Percentiles rank a stretch among this genome's conserved stretches.
Conservation (phyloP, 2,797 vertebrate species). For the Gastrophryne carolinensis region DNA sequence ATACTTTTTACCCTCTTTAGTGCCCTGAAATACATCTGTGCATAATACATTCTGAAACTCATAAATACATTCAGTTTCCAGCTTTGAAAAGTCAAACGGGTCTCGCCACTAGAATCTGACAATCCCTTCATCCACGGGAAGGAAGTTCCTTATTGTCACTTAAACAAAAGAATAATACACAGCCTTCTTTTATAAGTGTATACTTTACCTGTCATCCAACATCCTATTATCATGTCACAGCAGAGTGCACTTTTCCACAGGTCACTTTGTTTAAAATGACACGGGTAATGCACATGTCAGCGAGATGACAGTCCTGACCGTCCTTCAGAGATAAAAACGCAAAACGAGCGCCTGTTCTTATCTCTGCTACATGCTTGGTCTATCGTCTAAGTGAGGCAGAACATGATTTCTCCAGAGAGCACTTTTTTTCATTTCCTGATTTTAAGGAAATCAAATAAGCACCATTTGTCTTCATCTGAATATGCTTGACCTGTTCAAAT, state of each 20-base stretch:
- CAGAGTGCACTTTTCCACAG: conserved; percentile 77
- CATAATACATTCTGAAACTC: conserved; percentile 10
- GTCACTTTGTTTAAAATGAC: conserved; percentile 91
- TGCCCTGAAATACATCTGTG: conserved; percentile 15
- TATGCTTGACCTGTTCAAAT: conserved; percentile 93
- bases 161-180: conserved; percentile 73
- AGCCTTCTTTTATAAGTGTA: conserved; percentile 68
- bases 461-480: conserved; percentile 94
- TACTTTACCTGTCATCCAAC: conserved; percentile 82
- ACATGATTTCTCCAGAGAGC: conserved; percentile 93
- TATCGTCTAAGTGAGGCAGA: conserved; percentile 84
- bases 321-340: conserved; percentile 80
- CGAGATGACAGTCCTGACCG: conserved; percentile 77
- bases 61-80: conserved; percentile 32
- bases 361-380: conserved; percentile 75
- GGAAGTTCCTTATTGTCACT: conserved; percentile 70
- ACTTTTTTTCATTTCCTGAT: conserved; percentile 95
- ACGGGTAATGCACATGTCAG: conserved; percentile 80
- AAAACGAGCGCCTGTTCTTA: conserved; percentile 74
- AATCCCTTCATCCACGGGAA: conserved; percentile 62
- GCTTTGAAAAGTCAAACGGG: conserved; percentile 57
- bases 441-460: conserved; percentile 96
- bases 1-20: background rate
- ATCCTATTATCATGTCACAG: conserved; percentile 83
- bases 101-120: conserved; percentile 61